These are phyloP conservation scores for Toxotes lorentzi DNA, from an alignment of 2,797 vertebrate species.

Conservation along the genomic window DNA sequence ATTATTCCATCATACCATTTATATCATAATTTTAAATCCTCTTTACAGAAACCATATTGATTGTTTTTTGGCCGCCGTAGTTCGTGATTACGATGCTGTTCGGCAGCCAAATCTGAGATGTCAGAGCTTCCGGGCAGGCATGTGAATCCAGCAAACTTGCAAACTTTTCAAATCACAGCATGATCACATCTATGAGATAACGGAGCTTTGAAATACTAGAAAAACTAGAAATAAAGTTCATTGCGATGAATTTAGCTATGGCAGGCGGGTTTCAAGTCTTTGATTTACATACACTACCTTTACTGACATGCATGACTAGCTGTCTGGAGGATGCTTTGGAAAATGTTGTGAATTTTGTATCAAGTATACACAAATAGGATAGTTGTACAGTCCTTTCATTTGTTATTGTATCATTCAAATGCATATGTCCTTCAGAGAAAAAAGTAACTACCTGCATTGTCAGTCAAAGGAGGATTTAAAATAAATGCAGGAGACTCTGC, in stretches of 20 bases:
- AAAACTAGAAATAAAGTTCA: slow-evolving; percentile 28
- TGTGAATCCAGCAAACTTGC: background rate
- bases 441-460: slow-evolving; percentile 51
- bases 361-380: slow-evolving; percentile 23
- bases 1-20: background rate
- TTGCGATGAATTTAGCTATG: slow-evolving; percentile 25
- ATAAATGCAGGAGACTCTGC: slow-evolving; percentile 62
- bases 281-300: slow-evolving; percentile 27
- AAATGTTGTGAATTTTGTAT: slow-evolving; percentile 31
- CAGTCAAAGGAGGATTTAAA: slow-evolving; percentile 64
- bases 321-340: slow-evolving; percentile 24
- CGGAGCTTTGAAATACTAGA: slow-evolving; percentile 18
- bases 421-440: slow-evolving; percentile 33
- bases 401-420: slow-evolving; percentile 38
- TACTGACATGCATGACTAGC: slow-evolving; percentile 26
- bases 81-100: background rate
- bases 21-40: background rate
- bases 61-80: background rate
- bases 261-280: slow-evolving; percentile 30
- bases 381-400: background rate
- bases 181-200: slow-evolving; percentile 6
- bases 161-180: slow-evolving; percentile 22
- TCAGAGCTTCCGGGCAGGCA: background rate
- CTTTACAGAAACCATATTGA: background rate
- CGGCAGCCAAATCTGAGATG: background rate